Base-by-base conservation (phyloP, 2,113 vertebrate species). In the Pyxicephalus adspersus region DNA sequence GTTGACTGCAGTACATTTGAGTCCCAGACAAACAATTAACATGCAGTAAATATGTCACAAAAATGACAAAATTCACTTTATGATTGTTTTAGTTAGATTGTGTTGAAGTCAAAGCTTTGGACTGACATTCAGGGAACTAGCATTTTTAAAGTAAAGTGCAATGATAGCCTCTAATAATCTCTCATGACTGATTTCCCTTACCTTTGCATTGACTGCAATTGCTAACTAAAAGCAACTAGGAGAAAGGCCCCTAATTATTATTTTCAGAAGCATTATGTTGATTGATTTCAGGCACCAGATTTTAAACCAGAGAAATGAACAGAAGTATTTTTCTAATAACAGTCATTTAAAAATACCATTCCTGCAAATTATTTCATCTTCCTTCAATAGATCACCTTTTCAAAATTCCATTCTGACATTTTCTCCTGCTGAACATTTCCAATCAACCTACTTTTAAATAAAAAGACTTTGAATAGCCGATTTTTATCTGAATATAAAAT, bases 391-490 rank as follows among this genome's bases (percentile, higher is more conserved):
- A 60, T 79, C 76, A 76, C 60, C 52, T 67, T 79, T 58, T 79
- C 58, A 68, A 77, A 38, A 79, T 79, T 60, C 76, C 52, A 58
- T 68, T 66, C 52, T 79, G 64, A 58, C 76, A 79, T 79, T 67
- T 67, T 54, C 28, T 25, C 29, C 50, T n/a, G 25, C 61, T 65
- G 60, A 77, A 65, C 64, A 67, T 67, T 58, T 68, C 31, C 52
- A 23, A 77, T 67, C 16, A 58, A 19, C 51, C 31, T 31, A 20
- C 58, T 55, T 78, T 26, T 57, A 25, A 20, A 55, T 45, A 64
- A 28, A 64, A 64, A 76, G 52, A 63, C 26, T 16, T 28, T 60
- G 52, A 67, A 68, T 38, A 58, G 52, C 38, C 19, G 9, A 26
- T 58, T 77, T 68, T 78, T 67, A 79, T 50, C 22, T 28, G 28